Evolutionary conservation across 2,888 invertebrate genomes (phyloP).

Genomic region (Ochlodes sylvanus): DNA sequence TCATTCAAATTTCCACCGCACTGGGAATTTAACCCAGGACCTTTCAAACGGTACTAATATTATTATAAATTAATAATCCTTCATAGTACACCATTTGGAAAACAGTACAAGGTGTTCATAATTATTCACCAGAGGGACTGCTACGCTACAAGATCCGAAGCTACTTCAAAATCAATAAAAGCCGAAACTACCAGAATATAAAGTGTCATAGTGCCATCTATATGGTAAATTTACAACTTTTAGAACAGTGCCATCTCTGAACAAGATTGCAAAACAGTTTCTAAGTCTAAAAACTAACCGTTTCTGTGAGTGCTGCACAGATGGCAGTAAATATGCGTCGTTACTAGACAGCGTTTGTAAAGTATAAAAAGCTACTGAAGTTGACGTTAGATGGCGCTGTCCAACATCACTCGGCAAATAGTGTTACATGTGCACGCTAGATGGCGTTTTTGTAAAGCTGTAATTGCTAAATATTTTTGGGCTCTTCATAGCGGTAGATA

Average conservation of each 20-base stretch:
- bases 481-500: neutral
- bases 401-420: neutral
- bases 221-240: neutral
- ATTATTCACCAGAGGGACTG: no score
- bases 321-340: neutral
- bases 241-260: neutral
- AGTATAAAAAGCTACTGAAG: no score
- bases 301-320: neutral
- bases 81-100: no score
- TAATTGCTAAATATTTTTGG: neutral
- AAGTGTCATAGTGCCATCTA: neutral
- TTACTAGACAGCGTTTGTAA: neutral
- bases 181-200: no score
- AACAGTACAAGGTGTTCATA: no score
- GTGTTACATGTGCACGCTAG: neutral
- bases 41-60: no score
- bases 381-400: neutral
- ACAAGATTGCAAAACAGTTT: neutral
- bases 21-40: no score
- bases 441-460: neutral
- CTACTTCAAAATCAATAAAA: no score
- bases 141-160: no score
- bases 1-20: no score
- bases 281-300: neutral
- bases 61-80: no score